Conservation (phyloP, 1,140 invertebrate genomes). For the Pissodes strobi region DNA sequence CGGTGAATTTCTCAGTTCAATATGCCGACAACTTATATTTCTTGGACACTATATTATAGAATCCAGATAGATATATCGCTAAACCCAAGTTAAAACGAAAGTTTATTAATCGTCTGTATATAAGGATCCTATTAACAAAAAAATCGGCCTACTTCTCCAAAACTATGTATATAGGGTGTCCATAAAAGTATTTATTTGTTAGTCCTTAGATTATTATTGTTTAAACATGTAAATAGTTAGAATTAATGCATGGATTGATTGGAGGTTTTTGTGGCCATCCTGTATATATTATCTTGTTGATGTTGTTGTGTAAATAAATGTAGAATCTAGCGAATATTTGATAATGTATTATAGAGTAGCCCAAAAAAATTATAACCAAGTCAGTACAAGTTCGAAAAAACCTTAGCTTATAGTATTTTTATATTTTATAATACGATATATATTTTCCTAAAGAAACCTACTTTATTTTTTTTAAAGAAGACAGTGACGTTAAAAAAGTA, state of each 20-base stretch:
- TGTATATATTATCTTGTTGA: constrained; percentile 5
- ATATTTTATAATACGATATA: too few relatives aligned
- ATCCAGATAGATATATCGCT: too few relatives aligned
- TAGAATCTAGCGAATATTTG: constrained; percentile 1
- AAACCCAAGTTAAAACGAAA: too few relatives aligned
- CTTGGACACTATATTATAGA: too few relatives aligned
- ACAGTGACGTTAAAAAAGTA: too few relatives aligned
- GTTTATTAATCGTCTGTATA: too few relatives aligned
- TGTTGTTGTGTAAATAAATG: constrained; percentile 23
- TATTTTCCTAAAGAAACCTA: too few relatives aligned
- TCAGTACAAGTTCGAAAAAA: constrained; percentile 12
- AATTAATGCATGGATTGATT: constrained; percentile 1
- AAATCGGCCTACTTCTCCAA: background rate
- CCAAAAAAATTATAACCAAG: constrained; percentile 10
- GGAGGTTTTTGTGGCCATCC: constrained; percentile 16
- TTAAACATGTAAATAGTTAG: background rate
- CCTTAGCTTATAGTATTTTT: too few relatives aligned
- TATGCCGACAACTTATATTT: too few relatives aligned
- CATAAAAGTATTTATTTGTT: background rate
- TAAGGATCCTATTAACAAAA: too few relatives aligned
- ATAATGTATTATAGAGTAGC: constrained; percentile 7
- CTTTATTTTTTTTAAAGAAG: too few relatives aligned
- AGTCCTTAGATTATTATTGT: background rate
- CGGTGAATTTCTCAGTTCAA: too few relatives aligned
- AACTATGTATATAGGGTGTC: constrained; percentile 11